Conservation (phyloP, 1,140 invertebrate species). For the Cydia fagiglandana region DNA sequence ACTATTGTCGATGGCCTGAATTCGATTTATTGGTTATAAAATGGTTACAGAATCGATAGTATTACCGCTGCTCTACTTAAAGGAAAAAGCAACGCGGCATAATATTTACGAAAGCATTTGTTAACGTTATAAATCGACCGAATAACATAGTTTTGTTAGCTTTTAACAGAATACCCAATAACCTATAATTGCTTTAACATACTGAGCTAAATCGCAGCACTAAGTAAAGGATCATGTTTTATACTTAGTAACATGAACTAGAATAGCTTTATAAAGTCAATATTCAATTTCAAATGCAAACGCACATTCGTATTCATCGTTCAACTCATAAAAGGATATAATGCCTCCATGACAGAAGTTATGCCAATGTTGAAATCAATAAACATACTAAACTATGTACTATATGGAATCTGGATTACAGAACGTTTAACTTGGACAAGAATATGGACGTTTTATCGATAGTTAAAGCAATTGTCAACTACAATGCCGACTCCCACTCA, state of each 20-base stretch:
- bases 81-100: neutral
- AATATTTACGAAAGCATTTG: conserved; percentile 24
- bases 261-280: conserved; percentile 3
- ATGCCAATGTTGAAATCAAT: conserved; percentile 19
- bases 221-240: neutral
- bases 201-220: conserved; percentile 4
- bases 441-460: conserved; percentile 16
- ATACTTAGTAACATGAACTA: neutral
- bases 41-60: conserved; percentile 5
- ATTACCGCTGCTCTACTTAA: neutral
- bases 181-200: neutral
- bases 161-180: conserved; percentile 27
- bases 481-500: conserved; percentile 19
- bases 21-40: conserved; percentile 18
- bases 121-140: neutral
- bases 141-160: conserved; percentile 17
- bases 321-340: conserved; percentile 26
- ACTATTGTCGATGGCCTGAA: neutral
- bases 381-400: neutral
- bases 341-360: conserved; percentile 5
- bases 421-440: conserved; percentile 22
- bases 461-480: conserved; percentile 1
- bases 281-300: conserved; percentile 23
- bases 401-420: conserved; percentile 21
- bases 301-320: conserved; percentile 8